phyloP scores from a whole-genome alignment of 2,888 invertebrate genomes.

The Venusia cambrica region DNA sequence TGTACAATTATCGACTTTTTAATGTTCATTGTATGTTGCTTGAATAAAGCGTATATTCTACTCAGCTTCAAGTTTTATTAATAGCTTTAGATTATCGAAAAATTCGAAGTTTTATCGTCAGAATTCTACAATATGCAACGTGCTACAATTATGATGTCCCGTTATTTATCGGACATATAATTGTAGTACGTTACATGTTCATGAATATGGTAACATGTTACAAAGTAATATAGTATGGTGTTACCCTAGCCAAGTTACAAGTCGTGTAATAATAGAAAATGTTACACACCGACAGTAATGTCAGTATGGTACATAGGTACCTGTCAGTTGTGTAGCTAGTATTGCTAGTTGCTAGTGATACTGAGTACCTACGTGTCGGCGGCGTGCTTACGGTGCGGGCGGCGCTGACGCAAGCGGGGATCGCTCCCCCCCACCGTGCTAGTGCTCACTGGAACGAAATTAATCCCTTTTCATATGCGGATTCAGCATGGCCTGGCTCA shows the following conservation, averaged over 20 bases:
- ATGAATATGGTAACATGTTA: no score
- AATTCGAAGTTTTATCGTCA: conserved; percentile 13
- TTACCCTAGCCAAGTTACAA: no score
- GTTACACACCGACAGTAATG: no score
- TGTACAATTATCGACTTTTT: background rate
- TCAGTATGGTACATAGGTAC: conserved; percentile 4
- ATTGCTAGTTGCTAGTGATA: conserved; percentile 56
- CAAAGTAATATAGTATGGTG: no score
- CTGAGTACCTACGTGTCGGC: no score
- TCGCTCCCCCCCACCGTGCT: conserved; percentile 15
- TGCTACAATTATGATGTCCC: no score
- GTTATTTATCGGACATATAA: no score
- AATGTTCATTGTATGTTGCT: conserved; percentile 1
- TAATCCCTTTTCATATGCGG: no score
- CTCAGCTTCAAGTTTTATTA: background rate
- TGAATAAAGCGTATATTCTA: conserved; percentile 11
- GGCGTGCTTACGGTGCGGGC: conserved; percentile 52
- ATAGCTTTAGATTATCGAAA: background rate
- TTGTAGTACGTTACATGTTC: no score
- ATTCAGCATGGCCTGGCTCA: no score
- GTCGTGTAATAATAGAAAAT: no score
- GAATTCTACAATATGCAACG: no score
- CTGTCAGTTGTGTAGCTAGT: background rate
- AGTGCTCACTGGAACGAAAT: conserved; percentile 27
- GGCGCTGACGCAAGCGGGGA: conserved; percentile 45